A percentile compares a stretch with the other conserved stretches of the same genome.
These are phyloP conservation scores for Lipophrys pholis DNA, from an alignment of 2,113 vertebrate species.

Conservation along the genomic window DNA sequence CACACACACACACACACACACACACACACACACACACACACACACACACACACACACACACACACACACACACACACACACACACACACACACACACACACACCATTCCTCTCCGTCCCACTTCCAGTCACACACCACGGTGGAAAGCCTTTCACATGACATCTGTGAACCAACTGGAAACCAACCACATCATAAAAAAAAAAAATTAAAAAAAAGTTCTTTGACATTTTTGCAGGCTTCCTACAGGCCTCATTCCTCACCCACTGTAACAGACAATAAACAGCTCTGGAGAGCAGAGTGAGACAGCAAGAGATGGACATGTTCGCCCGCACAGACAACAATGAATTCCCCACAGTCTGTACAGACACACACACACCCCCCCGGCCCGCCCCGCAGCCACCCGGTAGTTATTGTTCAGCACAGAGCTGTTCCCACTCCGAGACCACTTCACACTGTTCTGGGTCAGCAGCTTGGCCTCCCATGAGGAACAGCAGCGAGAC, in stretches of 20 bases:
- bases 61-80: conserved; percentile 9
- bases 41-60: conserved; percentile 15
- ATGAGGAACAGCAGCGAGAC: conserved; percentile 32
- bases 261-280: conserved; percentile 70
- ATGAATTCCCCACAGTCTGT: conserved; percentile 43
- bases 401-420: conserved; percentile 50
- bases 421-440: conserved; percentile 53
- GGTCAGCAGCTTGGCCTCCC: conserved; percentile 54
- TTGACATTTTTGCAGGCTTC: conserved; percentile 55
- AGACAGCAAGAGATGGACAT: conserved; percentile 19
- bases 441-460: conserved; percentile 37
- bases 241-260: conserved; percentile 61
- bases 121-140: conserved; percentile 50
- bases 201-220: conserved; percentile 24
- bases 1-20: conserved; percentile 14
- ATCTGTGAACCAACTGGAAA: conserved; percentile 48
- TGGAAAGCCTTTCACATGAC: conserved; percentile 59
- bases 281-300: conserved; percentile 42
- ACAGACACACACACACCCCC: conserved; percentile 13
- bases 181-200: background rate
- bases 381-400: conserved; percentile 22
- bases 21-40: conserved; percentile 9
- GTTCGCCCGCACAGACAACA: conserved; percentile 47
- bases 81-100: conserved; percentile 5
- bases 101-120: conserved; percentile 68